phyloP scores from a whole-genome alignment of 2,113 vertebrate genomes.

The Channa argus region DNA sequence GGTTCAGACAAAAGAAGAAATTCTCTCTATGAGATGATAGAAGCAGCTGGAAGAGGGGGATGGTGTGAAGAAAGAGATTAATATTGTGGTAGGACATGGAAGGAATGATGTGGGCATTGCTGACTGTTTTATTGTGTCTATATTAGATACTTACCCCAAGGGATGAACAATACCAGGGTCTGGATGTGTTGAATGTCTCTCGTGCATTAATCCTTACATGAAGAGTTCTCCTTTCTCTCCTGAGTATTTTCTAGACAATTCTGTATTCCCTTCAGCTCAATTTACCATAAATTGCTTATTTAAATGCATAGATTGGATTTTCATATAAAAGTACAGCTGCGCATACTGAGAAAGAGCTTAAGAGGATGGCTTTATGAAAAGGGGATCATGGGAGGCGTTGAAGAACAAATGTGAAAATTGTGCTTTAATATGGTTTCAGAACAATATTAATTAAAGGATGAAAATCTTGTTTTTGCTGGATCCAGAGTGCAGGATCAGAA shows the following conservation, averaged over 20 bases:
- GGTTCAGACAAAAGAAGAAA: slow-evolving; percentile 20
- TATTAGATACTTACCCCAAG: slow-evolving; percentile 24
- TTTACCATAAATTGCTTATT: slow-evolving; percentile 41
- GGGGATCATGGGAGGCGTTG: slow-evolving; percentile 4
- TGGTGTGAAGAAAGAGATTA: slow-evolving; percentile 17
- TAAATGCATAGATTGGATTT: slow-evolving; percentile 41
- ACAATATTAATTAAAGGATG: slow-evolving; percentile 5
- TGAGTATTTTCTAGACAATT: slow-evolving; percentile 27
- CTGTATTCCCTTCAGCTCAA: slow-evolving; percentile 21
- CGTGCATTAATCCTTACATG: slow-evolving; percentile 1
- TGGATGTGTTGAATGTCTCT: slow-evolving; percentile 6
- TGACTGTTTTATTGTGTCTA: slow-evolving; percentile 50
- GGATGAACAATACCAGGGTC: slow-evolving; percentile 30
- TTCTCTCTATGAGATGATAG: slow-evolving; percentile 20
- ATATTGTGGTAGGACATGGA: slow-evolving; percentile 32
- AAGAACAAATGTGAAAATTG: slow-evolving; percentile 20
- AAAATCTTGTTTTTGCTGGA: not conserved
- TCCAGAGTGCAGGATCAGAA: slow-evolving; percentile 3
- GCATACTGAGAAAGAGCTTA: slow-evolving; percentile 12
- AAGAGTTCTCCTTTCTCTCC: slow-evolving; percentile 41
- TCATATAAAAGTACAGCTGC: slow-evolving; percentile 23
- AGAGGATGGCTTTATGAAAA: slow-evolving; percentile 3
- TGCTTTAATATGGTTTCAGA: slow-evolving; percentile 14
- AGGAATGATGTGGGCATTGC: slow-evolving; percentile 28
- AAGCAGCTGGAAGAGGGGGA: slow-evolving; percentile 10